Evolutionary conservation across 2,888 invertebrate genomes (phyloP).

Genomic region (Augiades crinisus): DNA sequence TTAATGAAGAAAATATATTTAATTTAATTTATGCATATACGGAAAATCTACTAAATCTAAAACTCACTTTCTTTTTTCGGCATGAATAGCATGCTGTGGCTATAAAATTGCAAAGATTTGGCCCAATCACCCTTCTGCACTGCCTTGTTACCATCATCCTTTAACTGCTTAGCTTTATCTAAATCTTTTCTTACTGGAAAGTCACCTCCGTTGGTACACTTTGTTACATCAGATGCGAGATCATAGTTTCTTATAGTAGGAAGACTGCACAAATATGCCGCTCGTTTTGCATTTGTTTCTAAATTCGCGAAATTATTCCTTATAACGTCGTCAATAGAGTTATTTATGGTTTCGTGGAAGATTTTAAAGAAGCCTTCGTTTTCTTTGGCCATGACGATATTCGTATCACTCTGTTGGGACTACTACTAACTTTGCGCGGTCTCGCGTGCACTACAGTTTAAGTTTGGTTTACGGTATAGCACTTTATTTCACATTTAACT

Average conservation of each 20-base stretch:
- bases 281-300: constrained; percentile 84
- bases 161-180: constrained; percentile 82
- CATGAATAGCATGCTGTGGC: constrained; percentile 84
- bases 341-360: constrained; percentile 82
- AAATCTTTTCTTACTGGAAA: constrained; percentile 78
- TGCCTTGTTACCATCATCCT: constrained; percentile 86
- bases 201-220: constrained; percentile 53
- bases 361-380: constrained; percentile 82
- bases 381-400: constrained; percentile 55
- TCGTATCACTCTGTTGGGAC: not conserved
- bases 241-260: constrained; percentile 72
- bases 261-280: constrained; percentile 82
- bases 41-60: too few species aligned
- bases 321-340: constrained; percentile 77
- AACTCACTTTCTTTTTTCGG: constrained; percentile 86
- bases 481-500: not conserved
- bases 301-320: constrained; percentile 84
- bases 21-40: too few species aligned
- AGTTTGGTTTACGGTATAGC: constrained; percentile 29
- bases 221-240: constrained; percentile 64
- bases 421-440: constrained; percentile 25
- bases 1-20: too few species aligned
- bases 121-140: constrained; percentile 87
- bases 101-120: constrained; percentile 86
- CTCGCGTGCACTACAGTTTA: constrained; percentile 28